phyloP scores from a whole-genome alignment of 2,113 vertebrate genomes.

The Gobio gobio region DNA sequence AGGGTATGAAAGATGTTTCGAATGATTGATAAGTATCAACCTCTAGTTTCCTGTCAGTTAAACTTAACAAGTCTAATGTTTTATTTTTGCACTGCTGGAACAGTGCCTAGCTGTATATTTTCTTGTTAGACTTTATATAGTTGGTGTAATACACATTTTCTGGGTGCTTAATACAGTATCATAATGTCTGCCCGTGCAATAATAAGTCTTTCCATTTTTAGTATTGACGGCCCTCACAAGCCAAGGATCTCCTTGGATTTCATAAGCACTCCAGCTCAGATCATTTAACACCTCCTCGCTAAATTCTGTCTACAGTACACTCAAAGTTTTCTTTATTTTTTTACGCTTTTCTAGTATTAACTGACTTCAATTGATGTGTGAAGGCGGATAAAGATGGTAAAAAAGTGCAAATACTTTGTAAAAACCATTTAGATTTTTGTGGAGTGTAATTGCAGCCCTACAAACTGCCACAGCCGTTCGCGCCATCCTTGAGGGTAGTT shows the following conservation, averaged over 20 bases:
- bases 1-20: slow-evolving; percentile 4
- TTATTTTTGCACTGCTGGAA: slow-evolving; percentile 73
- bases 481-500: slow-evolving; percentile 36
- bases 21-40: slow-evolving; percentile 15
- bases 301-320: not conserved
- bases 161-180: slow-evolving; percentile 66
- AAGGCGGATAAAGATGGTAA: slow-evolving; percentile 63
- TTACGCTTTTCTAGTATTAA: slow-evolving; percentile 44
- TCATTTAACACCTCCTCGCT: slow-evolving; percentile 45
- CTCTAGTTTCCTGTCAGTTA: slow-evolving; percentile 41
- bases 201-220: slow-evolving; percentile 69
- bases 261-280: slow-evolving; percentile 63
- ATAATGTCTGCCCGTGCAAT: slow-evolving; percentile 76
- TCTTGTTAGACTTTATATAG: slow-evolving; percentile 38
- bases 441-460: slow-evolving; percentile 45
- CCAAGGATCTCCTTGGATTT: slow-evolving; percentile 55
- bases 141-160: slow-evolving; percentile 50
- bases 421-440: slow-evolving; percentile 52
- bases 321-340: not conserved
- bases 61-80: slow-evolving; percentile 13
- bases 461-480: slow-evolving; percentile 37
- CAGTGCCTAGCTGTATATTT: slow-evolving; percentile 63
- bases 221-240: slow-evolving; percentile 54
- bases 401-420: slow-evolving; percentile 64
- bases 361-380: slow-evolving; percentile 39